A percentile compares a stretch with the other conserved stretches of the same genome.
Conservation (phyloP, 2,113 vertebrate species). For the Zeus faber region DNA sequence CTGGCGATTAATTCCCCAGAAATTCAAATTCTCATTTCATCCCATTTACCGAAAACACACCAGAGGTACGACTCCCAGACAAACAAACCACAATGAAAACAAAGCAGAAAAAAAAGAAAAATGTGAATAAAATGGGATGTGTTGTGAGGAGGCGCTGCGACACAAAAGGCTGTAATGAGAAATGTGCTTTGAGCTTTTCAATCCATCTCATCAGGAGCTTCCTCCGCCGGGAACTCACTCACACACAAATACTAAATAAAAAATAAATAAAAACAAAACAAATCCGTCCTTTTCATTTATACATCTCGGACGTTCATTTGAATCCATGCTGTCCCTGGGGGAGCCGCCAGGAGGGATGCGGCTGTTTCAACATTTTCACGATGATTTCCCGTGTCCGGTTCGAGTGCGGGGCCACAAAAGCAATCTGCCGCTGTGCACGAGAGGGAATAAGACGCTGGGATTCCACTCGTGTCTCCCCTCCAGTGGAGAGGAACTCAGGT, state of each 20-base stretch:
- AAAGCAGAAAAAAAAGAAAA: conserved; percentile 7
- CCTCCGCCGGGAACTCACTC: conserved; percentile 34
- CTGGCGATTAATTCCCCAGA: no score
- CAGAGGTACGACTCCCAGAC: no score
- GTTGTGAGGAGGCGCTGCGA: no score
- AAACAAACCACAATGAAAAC: not conserved
- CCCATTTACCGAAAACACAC: no score
- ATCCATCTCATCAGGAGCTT: conserved; percentile 31
- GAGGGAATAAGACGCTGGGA: conserved; percentile 1
- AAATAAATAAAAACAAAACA: conserved; percentile 56
- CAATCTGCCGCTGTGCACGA: conserved; percentile 22
- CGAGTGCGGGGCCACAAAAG: conserved; percentile 18
- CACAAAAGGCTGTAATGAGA: conserved; percentile 64
- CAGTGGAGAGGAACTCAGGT: conserved; percentile 15
- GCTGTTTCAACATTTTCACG: conserved; percentile 21
- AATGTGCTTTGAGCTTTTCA: conserved; percentile 50
- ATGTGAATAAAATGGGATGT: no score
- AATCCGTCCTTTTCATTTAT: conserved; percentile 31
- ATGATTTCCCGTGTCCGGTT: conserved; percentile 22
- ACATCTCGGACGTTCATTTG: conserved; percentile 37
- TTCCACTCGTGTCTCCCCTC: conserved; percentile 32
- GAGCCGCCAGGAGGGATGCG: not conserved
- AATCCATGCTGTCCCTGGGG: conserved; percentile 23
- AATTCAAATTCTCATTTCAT: no score
- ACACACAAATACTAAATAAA: no score